Evolutionary conservation across 2,113 vertebrate genomes (phyloP).

Genomic region (Triplophysa siluroides): DNA sequence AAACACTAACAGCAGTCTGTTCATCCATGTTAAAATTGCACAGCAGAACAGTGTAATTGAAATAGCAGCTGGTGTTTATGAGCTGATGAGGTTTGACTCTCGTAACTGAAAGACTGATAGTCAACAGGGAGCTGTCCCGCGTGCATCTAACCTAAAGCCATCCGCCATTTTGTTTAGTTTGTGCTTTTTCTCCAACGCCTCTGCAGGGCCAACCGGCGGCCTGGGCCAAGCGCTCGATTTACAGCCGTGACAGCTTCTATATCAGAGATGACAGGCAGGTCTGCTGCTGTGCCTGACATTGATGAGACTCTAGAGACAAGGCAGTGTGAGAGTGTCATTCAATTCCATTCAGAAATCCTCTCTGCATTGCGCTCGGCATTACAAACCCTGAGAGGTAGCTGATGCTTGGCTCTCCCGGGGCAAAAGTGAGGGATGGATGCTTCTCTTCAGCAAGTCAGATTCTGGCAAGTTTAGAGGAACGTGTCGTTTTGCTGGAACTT

Average conservation of each 20-base stretch:
- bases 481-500: constrained; percentile 11
- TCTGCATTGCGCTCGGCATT: constrained; percentile 13
- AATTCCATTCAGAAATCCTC: constrained; percentile 44
- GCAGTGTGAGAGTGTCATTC: constrained; percentile 9
- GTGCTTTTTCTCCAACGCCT: constrained; percentile 29
- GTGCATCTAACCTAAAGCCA: constrained; percentile 22
- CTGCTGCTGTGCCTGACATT: constrained; percentile 40
- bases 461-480: constrained; percentile 9
- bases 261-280: constrained; percentile 47
- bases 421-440: neutral
- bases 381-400: constrained; percentile 18
- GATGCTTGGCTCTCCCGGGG: neutral
- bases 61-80: constrained; percentile 73
- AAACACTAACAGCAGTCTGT: constrained; percentile 28
- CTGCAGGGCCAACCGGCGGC: constrained; percentile 32
- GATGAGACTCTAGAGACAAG: constrained; percentile 49
- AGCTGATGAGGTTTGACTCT: constrained; percentile 29
- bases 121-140: constrained; percentile 1
- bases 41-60: constrained; percentile 69
- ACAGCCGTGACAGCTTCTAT: constrained; percentile 43
- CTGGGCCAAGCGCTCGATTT: constrained; percentile 30
- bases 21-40: constrained; percentile 64
- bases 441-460: constrained; percentile 9
- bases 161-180: constrained; percentile 34
- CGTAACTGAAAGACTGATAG: neutral